Evolutionary conservation across 2,113 vertebrate genomes (phyloP), one percentile per base, ranked within the genome.

Genomic region (Calonectris borealis): DNA sequence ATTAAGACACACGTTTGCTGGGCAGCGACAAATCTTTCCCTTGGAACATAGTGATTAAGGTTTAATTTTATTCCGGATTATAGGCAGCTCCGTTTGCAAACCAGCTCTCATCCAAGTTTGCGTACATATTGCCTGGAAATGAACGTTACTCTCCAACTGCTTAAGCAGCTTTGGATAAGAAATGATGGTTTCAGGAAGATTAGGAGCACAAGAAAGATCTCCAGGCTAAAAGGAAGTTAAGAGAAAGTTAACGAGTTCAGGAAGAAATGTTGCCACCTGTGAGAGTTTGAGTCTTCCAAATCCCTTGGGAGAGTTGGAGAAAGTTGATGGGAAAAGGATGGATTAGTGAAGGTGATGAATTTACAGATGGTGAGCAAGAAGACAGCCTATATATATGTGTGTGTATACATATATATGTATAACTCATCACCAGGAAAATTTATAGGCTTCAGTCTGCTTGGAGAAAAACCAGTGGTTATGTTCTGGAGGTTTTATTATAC

Each of bases 91-190:
- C 8, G 0, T 84, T 93, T 72, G 83, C 86, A 94, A 38, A 80
- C n/a, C 89, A 94, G 94, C 75, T 71, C 75, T 62, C 26, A 29
- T 80, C 84, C 96, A 58, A 81, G 62, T 86, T 81, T 85, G 71
- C 4, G 7, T 83, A 91, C 83, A 6, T 44, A 44, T 16, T 88
- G 82, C 46, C 91, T 89, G 55, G 62, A 94, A 93, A 91, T 78
- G 83, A 80, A 79, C 76, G 10, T 96, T 83, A 11, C 68, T 60
- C 40, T 46, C 51, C 57, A 46, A n/a, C 17, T 14, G 75, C 81
- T 77, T 87, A 93, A 95, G 93, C 66, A 86, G 72, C 66, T 96
- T 97, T 95, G 90, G 90, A 46, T 87, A 94, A 96, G 93, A 95
- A 95, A 95, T 92, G 71, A 87, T 88, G 82, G 34, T 80, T 90